Evolutionary conservation across 2,797 vertebrate species (phyloP), one percentile per base, ranked within the genome.

Genomic region (Linurgus olivaceus): DNA sequence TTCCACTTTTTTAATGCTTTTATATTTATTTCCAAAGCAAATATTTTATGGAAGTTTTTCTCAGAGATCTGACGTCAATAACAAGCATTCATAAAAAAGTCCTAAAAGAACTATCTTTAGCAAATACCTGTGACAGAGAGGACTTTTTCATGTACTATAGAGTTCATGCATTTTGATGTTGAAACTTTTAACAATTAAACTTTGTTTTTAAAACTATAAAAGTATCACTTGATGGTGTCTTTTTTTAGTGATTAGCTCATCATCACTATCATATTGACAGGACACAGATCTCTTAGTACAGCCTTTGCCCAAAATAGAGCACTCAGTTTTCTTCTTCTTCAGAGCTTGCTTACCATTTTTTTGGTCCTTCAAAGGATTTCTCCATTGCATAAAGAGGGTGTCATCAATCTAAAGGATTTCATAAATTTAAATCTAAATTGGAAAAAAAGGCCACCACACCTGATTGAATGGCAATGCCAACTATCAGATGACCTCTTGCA

Each of bases 11-110:
- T 95, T 92, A 63, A 95, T 88, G 91, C 76, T 88, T 94, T 94
- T 95, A 31, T 95, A 96, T 94, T 96, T 94, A 95, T 95, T 97
- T 96, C 61, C 77, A 94, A 96, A 94, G 89, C 82, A 86, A 58
- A 11, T 92, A 83, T 65, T 92, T 93, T 61, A 59, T 37, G 58
- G 25, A 86, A 45, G 19, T 44, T 93, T 92, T 94, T 91, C 68
- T 96, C 61, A 90, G 80, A 92, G n/a, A 89, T 86, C 44, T 83
- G 68, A 96, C 62, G 59, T 44, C 8, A 66, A 58, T 75, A 68
- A 57, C 11, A 65, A 85, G 38, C 47, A 72, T 71, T 90, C 6
- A 78, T 70, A 21, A 87, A 83, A 66, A 94, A 65, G 65, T 85
- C 72, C 74, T 79, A 57, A 38, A 67, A 75, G 33, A 76, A 70